These are phyloP conservation scores for human (Homo sapiens) DNA, from an alignment of 2,113 vertebrate genomes.

Conservation along the genomic window GRCh38 chr13:103045501-103046000, in stretches of 20 bases:
- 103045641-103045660: neutral
- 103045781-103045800: neutral
- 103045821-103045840: neutral
- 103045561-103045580: neutral
- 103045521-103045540: constrained; percentile 14
- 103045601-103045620: constrained; percentile 49
- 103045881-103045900: neutral
- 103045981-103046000: neutral
- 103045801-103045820: neutral
- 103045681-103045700: constrained; percentile 58
- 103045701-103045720: neutral
- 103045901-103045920: neutral
- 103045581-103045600: neutral
- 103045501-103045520: neutral
- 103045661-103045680: neutral
- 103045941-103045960: constrained; percentile 18
- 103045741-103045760: constrained; percentile 36
- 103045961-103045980: neutral
- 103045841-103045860: neutral
- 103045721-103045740: neutral
- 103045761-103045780: neutral
- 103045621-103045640: constrained; percentile 40
- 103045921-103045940: neutral
- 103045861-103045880: neutral
- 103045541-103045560: neutral